Conservation (phyloP, 1,140 invertebrate genomes). For the Drosophila ananassae region DNA sequence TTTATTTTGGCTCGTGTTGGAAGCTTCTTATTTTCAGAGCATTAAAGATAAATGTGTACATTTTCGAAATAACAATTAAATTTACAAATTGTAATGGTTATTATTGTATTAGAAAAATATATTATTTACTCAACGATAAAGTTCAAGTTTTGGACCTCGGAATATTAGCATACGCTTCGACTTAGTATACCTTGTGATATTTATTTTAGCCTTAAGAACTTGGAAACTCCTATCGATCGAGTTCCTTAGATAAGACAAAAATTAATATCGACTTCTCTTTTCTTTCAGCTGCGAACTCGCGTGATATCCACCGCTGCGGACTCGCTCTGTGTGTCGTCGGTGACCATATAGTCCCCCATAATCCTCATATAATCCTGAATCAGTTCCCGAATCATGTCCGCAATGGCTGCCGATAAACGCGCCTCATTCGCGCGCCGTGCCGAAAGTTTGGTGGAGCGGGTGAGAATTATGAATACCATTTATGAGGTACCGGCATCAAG, state of each 20-base stretch:
- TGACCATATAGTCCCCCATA: conserved; percentile 5
- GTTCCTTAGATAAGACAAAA: conserved; percentile 36
- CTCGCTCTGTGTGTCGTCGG: conserved; percentile 14
- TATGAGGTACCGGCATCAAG: conserved; percentile 83
- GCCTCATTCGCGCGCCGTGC: conserved; percentile 82
- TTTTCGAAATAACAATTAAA: neutral
- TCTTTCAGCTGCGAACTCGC: conserved; percentile 11
- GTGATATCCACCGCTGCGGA: conserved; percentile 4
- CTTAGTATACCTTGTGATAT: conserved; percentile 23
- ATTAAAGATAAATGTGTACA: neutral
- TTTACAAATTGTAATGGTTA: neutral
- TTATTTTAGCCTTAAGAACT: conserved; percentile 18
- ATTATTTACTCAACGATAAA: neutral
- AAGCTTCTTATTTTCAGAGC: neutral
- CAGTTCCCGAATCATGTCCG: conserved; percentile 43
- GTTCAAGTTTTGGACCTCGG: neutral
- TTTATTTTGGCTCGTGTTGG: conserved; percentile 36
- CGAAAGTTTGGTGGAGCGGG: conserved; percentile 82
- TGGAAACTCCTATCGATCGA: conserved; percentile 31
- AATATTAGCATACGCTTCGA: conserved; percentile 18
- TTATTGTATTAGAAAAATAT: neutral
- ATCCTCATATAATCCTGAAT: conserved; percentile 9
- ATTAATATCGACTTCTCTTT: conserved; percentile 23
- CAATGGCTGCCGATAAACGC: conserved; percentile 65
- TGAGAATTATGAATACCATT: conserved; percentile 84